These are phyloP conservation scores for Tupaia chinensis DNA, from an alignment of 2,113 vertebrate species.

Conservation along the genomic window DNA sequence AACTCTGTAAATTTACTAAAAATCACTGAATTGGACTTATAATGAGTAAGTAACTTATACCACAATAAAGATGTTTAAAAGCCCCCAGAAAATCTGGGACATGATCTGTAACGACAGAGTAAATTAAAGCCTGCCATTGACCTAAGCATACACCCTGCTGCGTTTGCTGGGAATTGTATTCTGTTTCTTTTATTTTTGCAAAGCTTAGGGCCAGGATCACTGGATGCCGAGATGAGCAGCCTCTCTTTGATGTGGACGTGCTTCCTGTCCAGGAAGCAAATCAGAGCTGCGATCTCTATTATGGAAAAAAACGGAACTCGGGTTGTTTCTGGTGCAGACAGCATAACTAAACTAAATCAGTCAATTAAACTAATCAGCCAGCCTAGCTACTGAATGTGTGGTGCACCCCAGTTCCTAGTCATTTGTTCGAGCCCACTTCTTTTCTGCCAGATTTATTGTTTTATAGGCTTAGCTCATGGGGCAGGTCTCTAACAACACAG, in stretches of 20 bases:
- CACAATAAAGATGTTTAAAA: neutral
- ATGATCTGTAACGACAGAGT: neutral
- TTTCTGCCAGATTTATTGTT: neutral
- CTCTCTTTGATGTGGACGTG: neutral
- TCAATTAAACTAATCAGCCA: neutral
- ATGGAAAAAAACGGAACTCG: neutral
- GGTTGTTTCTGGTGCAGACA: neutral
- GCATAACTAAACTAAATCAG: neutral
- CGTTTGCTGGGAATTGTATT: neutral
- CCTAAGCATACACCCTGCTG: neutral
- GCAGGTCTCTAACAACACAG: neutral
- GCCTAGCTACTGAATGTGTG: fast-evolving
- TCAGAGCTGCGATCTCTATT: neutral
- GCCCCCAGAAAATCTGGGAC: neutral
- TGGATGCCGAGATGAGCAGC: fast-evolving
- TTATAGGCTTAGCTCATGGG: neutral
- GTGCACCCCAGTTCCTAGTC: no score
- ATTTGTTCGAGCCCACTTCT: neutral
- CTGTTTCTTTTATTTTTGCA: neutral
- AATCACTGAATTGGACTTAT: neutral
- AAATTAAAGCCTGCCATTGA: neutral
- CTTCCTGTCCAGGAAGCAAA: neutral
- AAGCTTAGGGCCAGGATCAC: neutral
- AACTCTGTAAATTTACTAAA: no score
- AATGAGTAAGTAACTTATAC: neutral